phyloP scores from a whole-genome alignment of 2,888 invertebrate species.

The Chaitophorus viminalis region DNA sequence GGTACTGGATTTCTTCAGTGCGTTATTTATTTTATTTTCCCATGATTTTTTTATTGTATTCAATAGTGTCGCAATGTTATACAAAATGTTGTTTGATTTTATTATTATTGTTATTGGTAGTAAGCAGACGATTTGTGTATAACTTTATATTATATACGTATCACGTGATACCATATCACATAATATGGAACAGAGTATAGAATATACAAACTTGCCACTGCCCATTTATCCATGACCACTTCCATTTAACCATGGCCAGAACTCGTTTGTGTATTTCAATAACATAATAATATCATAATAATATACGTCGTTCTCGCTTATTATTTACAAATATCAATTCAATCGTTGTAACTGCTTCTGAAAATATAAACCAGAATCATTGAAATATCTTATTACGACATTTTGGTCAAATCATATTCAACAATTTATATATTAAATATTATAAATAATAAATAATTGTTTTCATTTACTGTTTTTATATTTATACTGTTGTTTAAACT shows the following conservation, averaged over 20 bases:
- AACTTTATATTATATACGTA: neutral
- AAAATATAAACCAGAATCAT: neutral
- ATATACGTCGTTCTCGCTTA: neutral
- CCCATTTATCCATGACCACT: neutral
- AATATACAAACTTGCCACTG: neutral
- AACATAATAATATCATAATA: constrained; percentile 6
- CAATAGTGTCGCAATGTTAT: neutral
- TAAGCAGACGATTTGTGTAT: neutral
- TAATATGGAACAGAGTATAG: neutral
- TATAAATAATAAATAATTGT: neutral
- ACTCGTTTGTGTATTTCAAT: constrained; percentile 45
- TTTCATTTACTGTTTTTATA: neutral
- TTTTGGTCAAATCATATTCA: neutral
- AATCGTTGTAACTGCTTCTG: neutral
- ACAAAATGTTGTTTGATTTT: neutral
- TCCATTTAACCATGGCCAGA: constrained; percentile 28
- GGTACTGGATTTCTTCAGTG: neutral
- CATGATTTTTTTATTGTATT: neutral
- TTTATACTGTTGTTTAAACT: neutral
- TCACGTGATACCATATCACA: neutral
- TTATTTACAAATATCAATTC: neutral
- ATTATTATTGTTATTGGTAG: neutral
- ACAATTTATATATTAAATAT: neutral
- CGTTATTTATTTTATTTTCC: neutral
- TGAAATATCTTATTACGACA: neutral